Percentiles rank a stretch among this genome's conserved stretches.
Evolutionary conservation across 2,113 vertebrate species (phyloP).

Genomic region (Phaethon lepturus): DNA sequence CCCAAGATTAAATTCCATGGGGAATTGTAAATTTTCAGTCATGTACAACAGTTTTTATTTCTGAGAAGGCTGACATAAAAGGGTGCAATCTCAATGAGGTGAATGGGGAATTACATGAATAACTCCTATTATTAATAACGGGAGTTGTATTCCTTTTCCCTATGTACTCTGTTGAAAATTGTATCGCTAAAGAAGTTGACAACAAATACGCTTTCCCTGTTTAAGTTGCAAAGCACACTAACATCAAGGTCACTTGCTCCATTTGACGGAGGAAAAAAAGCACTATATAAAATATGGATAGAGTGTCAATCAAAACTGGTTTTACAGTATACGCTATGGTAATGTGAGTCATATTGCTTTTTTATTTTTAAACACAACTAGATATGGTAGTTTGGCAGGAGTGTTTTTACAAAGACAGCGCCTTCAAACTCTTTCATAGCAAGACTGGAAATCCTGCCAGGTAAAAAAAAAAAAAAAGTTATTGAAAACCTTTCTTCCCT

Average conservation of each 20-base stretch:
- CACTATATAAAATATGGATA: constrained; percentile 70
- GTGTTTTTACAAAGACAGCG: constrained; percentile 75
- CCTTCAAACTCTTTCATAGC: constrained; percentile 85
- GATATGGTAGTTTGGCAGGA: constrained; percentile 73
- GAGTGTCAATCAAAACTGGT: constrained; percentile 64
- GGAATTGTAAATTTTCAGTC: not conserved
- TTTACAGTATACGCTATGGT: constrained; percentile 69
- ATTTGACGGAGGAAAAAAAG: constrained; percentile 57
- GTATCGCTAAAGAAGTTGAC: constrained; percentile 59
- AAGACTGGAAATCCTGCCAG: constrained; percentile 85
- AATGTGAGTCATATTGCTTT: constrained; percentile 71
- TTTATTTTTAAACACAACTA: constrained; percentile 78
- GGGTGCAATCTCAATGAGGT: constrained; percentile 1
- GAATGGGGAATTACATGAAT: not conserved
- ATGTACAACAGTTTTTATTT: not conserved
- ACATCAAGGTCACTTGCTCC: constrained; percentile 74
- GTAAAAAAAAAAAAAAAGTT: constrained; percentile 80
- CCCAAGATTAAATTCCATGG: not conserved
- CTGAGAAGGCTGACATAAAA: not conserved
- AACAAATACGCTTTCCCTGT: constrained; percentile 53
- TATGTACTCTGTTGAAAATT: not conserved
- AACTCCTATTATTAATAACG: constrained; percentile 19
- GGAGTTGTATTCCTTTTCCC: constrained; percentile 15
- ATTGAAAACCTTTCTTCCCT: constrained; percentile 95
- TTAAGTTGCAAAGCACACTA: constrained; percentile 63